A percentile compares a stretch with the other conserved stretches of the same genome.
Conservation (phyloP, 2,797 vertebrate species). For the Potorous gilbertii region DNA sequence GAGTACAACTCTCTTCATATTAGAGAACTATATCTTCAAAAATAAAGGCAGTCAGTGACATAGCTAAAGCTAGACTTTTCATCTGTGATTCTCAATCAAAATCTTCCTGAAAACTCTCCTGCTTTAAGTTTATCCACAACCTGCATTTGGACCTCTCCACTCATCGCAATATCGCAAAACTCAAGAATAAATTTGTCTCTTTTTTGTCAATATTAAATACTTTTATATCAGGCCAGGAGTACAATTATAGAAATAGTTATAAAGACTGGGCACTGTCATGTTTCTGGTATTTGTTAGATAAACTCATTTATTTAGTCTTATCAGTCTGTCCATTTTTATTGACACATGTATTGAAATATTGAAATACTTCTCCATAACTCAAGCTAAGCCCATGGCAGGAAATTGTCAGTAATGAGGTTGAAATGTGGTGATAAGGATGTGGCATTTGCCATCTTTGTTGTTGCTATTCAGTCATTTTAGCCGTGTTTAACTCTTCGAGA, state of each 20-base stretch:
- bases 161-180: background rate
- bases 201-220: background rate
- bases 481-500: fast-evolving
- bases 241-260: background rate
- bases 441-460: background rate
- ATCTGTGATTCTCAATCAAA: background rate
- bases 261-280: background rate
- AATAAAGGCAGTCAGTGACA: background rate
- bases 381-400: background rate
- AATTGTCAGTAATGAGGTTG: background rate
- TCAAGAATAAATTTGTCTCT: background rate
- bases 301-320: background rate
- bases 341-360: background rate
- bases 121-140: background rate
- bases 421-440: background rate
- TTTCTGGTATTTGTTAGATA: background rate
- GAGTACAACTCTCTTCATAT: background rate
- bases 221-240: background rate
- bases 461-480: background rate
- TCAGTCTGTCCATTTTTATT: background rate
- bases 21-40: background rate
- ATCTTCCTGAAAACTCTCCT: background rate
- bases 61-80: background rate
- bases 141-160: background rate
- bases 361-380: background rate